These are phyloP conservation scores for Bombus consobrinus DNA, from an alignment of 1,140 invertebrate genomes.

Conservation along the genomic window DNA sequence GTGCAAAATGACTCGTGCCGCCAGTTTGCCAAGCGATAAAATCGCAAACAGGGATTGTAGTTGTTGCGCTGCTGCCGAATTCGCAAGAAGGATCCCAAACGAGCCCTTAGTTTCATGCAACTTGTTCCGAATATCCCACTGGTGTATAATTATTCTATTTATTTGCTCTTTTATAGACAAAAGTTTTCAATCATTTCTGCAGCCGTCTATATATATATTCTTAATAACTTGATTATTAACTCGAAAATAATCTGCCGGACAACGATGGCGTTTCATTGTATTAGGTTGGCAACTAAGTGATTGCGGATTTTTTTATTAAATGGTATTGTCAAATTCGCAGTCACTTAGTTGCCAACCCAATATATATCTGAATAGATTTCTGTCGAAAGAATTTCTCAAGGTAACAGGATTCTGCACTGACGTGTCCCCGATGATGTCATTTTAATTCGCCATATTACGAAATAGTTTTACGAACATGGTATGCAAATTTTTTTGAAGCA, in stretches of 20 bases:
- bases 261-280: background rate
- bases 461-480: no score
- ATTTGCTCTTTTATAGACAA: background rate
- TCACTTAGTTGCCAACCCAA: no score
- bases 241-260: background rate
- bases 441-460: no score
- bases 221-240: background rate
- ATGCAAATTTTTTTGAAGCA: no score
- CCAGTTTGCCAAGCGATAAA: background rate
- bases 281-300: no score
- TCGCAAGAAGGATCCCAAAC: background rate
- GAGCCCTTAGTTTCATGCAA: background rate
- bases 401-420: background rate
- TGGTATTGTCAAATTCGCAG: no score
- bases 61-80: background rate
- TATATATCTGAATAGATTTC: background rate
- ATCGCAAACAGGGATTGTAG: background rate
- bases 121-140: background rate
- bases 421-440: no score
- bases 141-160: background rate
- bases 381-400: background rate
- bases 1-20: background rate
- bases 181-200: no score
- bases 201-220: no score
- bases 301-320: no score